Percentiles rank a stretch among this genome's conserved stretches.
Evolutionary conservation across 2,797 vertebrate genomes (phyloP).

Genomic region (Gadopsis marmoratus): DNA sequence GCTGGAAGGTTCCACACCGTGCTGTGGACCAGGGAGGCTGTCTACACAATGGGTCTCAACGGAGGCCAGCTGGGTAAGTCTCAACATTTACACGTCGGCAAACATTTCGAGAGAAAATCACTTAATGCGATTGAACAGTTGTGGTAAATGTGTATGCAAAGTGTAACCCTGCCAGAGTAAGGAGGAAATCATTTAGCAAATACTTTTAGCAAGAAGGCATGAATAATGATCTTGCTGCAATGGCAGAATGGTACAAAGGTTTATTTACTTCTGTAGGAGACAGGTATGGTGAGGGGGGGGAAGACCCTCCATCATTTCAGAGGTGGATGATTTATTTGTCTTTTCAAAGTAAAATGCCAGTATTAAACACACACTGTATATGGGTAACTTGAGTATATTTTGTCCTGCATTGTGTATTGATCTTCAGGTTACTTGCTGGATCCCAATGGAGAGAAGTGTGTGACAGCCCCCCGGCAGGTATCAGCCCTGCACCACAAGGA

Average conservation of each 20-base stretch:
- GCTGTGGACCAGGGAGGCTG: conserved; percentile 95
- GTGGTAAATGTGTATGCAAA: background rate
- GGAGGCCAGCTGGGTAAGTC: conserved; percentile 95
- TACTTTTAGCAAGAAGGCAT: background rate
- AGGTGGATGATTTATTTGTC: background rate
- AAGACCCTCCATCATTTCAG: background rate
- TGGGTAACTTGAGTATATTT: background rate
- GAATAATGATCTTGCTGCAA: background rate
- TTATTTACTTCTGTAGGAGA: conserved; percentile 7
- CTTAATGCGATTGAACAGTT: background rate
- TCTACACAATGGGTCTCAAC: conserved; percentile 97
- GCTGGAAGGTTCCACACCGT: conserved; percentile 97
- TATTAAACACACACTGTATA: background rate
- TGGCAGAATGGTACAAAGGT: background rate
- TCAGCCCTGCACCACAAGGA: conserved; percentile 96
- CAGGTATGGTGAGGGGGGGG: background rate
- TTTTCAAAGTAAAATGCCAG: background rate
- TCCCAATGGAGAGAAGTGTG: conserved; percentile 95
- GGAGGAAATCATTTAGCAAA: background rate
- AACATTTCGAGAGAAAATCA: background rate
- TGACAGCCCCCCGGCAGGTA: conserved; percentile 92
- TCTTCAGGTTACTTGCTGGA: conserved; percentile 92
- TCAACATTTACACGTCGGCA: background rate
- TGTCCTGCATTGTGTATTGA: background rate
- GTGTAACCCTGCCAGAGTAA: background rate